Evolutionary conservation across 2,113 vertebrate genomes (phyloP), one percentile per base, ranked within the genome.

Genomic region (Egretta garzetta): DNA sequence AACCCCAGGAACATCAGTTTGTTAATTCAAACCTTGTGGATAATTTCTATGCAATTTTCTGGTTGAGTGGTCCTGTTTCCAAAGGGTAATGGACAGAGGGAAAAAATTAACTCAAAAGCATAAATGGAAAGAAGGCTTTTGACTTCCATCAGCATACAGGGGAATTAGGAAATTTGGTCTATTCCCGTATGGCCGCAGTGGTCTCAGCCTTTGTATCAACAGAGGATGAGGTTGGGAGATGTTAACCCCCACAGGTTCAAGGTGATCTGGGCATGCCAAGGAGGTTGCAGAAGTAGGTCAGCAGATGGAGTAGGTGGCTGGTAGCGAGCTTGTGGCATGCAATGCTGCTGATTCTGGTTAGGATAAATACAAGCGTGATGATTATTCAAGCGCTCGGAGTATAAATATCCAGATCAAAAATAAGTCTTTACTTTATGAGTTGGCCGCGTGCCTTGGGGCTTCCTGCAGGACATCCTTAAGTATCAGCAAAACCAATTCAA

Each of bases 11-110:
- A 35, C 37, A 77, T 15, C n/a, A 62, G 9, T 77, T 66, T 67
- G 10, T 52, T 74, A 85, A 77, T 58, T 93, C 33, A 90, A 41
- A 62, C 33, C 49, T 88, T 39, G 30, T 71, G 41, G 81, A 35
- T 93, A 62, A 85, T 74, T 90, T 88, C 64, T 39, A 1, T 62
- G 45, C n/a, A 62, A 33, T 93, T 92, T 86, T 89, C 76, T 89
- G 47, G 43, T 72, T 63, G 63, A 87, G 30, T 45, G 14, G 30
- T 28, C 12, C 1, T 24, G 9, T 67, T 85, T 74, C 70, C 47
- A 88, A 85, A 74, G 53, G 23, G 50, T 56, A 74, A 77, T 52
- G 23, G 55, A 43, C 0, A 0, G 49, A 30, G 14, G 3, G 20
- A 15, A 21, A 12, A 55, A 39, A 33, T 45, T 28, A 13, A 33